These are phyloP conservation scores for Sebastes jordani DNA, from an alignment of 2,797 vertebrate species.

Conservation along the genomic window DNA sequence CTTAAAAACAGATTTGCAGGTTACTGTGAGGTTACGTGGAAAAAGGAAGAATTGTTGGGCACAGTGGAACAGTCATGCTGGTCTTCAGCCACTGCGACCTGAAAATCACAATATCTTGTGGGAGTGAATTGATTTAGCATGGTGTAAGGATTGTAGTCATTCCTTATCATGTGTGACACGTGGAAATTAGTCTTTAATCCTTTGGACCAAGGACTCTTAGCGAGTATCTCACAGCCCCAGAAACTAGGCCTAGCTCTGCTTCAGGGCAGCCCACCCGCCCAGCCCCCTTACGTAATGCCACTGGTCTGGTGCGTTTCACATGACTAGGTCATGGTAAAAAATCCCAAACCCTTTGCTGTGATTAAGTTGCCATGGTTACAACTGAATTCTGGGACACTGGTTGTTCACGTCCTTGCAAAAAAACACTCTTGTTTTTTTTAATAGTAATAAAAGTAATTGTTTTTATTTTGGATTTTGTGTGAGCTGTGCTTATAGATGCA, in stretches of 20 bases:
- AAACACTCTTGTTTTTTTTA: not conserved
- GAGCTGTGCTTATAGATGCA: not conserved
- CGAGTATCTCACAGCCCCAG: slow-evolving; percentile 46
- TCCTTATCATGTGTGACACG: slow-evolving; percentile 55
- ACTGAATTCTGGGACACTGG: slow-evolving; percentile 34
- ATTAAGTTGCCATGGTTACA: slow-evolving; percentile 64
- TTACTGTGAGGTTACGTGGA: not conserved
- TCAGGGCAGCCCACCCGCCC: slow-evolving; percentile 55
- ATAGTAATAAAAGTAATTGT: not conserved
- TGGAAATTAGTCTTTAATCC: slow-evolving; percentile 65
- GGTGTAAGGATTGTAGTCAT: slow-evolving; percentile 45
- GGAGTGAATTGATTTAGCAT: slow-evolving; percentile 38
- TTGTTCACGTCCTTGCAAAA: slow-evolving; percentile 7
- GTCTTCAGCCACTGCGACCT: slow-evolving; percentile 5
- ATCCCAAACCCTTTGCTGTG: slow-evolving; percentile 58
- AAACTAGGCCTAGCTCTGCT: slow-evolving; percentile 44
- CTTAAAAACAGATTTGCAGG: not conserved
- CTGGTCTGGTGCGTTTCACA: slow-evolving; percentile 84
- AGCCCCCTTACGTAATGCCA: slow-evolving; percentile 76
- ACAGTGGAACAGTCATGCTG: not conserved
- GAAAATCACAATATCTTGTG: slow-evolving; percentile 43
- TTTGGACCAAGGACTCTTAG: slow-evolving; percentile 46
- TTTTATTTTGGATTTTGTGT: not conserved
- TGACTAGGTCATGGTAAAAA: slow-evolving; percentile 75
- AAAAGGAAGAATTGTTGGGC: slow-evolving; percentile 1